Conservation (phyloP, 2,113 vertebrate species). For the Amphilophus citrinellus region DNA sequence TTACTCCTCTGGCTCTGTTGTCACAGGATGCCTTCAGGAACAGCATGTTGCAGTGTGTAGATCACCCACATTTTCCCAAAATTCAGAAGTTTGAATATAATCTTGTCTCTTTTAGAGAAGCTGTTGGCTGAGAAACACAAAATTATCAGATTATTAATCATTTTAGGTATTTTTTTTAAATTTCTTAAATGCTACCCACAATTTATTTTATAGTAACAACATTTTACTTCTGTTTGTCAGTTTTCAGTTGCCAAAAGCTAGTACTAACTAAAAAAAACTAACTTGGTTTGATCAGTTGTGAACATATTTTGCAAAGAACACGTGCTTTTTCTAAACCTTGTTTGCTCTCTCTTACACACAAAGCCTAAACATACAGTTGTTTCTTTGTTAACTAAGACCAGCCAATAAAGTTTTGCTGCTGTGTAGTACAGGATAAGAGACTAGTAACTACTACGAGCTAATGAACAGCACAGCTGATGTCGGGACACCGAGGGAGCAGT, state of each 20-base stretch:
- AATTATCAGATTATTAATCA: neutral
- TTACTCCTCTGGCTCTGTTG: neutral
- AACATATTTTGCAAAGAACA: slow-evolving; percentile 18
- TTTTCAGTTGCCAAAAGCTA: neutral
- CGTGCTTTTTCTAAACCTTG: slow-evolving; percentile 17
- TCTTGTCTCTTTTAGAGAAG: neutral
- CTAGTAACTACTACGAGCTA: slow-evolving; percentile 39
- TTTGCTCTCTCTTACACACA: neutral
- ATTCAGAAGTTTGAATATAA: no score
- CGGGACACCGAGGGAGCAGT: neutral
- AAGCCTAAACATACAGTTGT: slow-evolving; percentile 28
- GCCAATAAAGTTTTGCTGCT: slow-evolving; percentile 60
- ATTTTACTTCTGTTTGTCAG: neutral
- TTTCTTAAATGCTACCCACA: neutral
- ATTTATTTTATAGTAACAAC: neutral
- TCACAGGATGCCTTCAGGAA: neutral
- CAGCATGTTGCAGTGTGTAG: neutral
- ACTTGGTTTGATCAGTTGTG: neutral
- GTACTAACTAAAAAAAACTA: neutral
- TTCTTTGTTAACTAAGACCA: slow-evolving; percentile 46
- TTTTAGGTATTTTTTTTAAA: neutral
- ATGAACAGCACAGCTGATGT: slow-evolving; percentile 8
- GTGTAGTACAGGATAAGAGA: slow-evolving; percentile 24
- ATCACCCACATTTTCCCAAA: neutral
- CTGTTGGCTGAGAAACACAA: neutral